phyloP scores from a whole-genome alignment of 2,113 vertebrate genomes.

The Trinectes maculatus region DNA sequence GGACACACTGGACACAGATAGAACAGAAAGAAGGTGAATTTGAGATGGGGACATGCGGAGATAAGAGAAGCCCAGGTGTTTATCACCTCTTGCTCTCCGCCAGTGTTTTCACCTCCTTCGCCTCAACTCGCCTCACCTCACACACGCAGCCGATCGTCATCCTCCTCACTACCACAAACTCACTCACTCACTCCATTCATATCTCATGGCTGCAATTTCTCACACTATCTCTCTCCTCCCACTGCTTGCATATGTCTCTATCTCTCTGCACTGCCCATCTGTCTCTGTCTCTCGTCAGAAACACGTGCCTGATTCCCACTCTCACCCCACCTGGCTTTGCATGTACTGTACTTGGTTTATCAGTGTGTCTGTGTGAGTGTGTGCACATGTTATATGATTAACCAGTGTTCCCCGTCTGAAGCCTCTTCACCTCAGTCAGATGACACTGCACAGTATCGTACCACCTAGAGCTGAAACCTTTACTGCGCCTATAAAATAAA shows the following conservation, averaged over 20 bases:
- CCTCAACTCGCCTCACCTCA: too few species aligned
- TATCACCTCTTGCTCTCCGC: not conserved
- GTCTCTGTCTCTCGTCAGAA: slow-evolving; percentile 28
- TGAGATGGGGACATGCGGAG: not conserved
- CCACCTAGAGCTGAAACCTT: too few species aligned
- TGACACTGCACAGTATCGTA: too few species aligned
- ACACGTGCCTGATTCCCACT: not conserved
- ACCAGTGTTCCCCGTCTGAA: too few species aligned
- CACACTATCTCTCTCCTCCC: slow-evolving; percentile 1
- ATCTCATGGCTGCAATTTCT: slow-evolving; percentile 37
- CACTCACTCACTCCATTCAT: slow-evolving; percentile 7
- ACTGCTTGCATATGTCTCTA: slow-evolving; percentile 2
- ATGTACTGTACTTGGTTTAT: not conserved
- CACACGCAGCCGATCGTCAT: slow-evolving; percentile 1
- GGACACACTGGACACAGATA: not conserved
- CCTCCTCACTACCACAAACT: not conserved
- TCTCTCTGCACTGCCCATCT: slow-evolving; percentile 25
- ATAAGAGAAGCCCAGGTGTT: slow-evolving; percentile 30
- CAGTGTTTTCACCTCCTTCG: slow-evolving; percentile 14
- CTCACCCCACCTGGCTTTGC: not conserved
- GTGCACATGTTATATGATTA: too few species aligned
- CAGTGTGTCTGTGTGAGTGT: not conserved
- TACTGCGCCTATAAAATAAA: too few species aligned
- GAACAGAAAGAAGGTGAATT: slow-evolving; percentile 1
- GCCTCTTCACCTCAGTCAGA: too few species aligned